Base-by-base conservation (phyloP, 2,888 invertebrate species). In the Epinotia brunnichana region DNA sequence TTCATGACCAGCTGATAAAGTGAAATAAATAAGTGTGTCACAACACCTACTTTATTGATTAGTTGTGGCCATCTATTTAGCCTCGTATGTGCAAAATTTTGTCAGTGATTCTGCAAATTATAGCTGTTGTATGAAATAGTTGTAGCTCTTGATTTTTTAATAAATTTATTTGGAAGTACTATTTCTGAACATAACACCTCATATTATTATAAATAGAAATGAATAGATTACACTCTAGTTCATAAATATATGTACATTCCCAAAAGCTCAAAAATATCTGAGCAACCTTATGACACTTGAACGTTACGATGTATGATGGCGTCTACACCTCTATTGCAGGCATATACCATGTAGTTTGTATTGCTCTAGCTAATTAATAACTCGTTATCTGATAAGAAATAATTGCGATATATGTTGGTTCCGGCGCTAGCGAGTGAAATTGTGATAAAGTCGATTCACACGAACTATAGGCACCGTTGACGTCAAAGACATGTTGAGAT, bases 351-450 rank as follows among this genome's bases (percentile, higher is more conserved):
- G n/a, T 11, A 11, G 48, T 56, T 53, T 17, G 56, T 35, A 17
- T 39, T n/a, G 17, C 9, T 5, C 17, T 39, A n/a, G 3, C 59
- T 29, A 24, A 41, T 24, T 21, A 66, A 54, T 35, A 56, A 10
- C 17, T 21, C 10, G 29, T 56, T 66, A 66, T 66, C 66, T 56
- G 66, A 66, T 66, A 56, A 66, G 66, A n/a, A 21, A 19, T 39
- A 54, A 56, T 41, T n/a, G 66, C 24, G 39, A 13, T n/a, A 21
- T 56, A n/a, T 56, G 9, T 56, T 66, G 29, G 48, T 62, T 62
- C 44, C 62, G 48, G 48, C 48, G 48, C 24, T n/a, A 10, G 62
- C 62, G 29, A 15, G 19, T 10, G 19, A 13, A 9, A 35, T 35
- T 7, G 35, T 35, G 35, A 57, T 29, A n/a, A 29, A 48, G 48